Conservation (phyloP, 2,113 vertebrate genomes). For the Chitala chitala region DNA sequence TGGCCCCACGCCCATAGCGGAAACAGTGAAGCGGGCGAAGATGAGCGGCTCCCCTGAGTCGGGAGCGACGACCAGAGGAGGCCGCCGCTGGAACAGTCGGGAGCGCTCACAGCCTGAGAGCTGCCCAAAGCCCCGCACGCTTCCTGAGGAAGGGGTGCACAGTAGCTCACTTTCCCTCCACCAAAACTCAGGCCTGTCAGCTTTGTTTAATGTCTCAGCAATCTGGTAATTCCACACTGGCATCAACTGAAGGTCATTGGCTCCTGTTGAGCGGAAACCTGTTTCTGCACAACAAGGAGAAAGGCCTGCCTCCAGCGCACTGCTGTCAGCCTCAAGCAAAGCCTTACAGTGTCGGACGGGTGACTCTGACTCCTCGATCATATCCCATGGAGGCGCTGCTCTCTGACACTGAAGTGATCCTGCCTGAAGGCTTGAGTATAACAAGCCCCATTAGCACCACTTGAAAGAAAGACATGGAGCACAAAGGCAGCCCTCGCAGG, state of each 20-base stretch:
- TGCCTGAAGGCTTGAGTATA: too few relatives aligned
- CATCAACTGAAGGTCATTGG: neutral
- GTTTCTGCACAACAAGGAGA: neutral
- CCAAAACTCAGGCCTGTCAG: neutral
- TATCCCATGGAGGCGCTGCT: neutral
- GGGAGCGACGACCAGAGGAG: neutral
- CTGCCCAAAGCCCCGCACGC: neutral
- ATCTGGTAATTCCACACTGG: neutral
- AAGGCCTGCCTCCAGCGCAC: neutral
- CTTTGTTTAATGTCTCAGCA: neutral
- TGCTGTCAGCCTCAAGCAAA: neutral
- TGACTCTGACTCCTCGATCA: neutral
- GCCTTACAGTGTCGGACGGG: neutral
- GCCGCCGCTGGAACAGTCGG: neutral
- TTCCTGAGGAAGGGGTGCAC: constrained; percentile 9
- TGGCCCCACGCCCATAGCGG: neutral
- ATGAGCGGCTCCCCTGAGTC: neutral
- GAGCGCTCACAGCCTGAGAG: neutral
- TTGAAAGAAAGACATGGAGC: neutral
- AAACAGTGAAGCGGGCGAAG: neutral
- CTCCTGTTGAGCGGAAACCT: neutral
- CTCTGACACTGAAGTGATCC: too few relatives aligned
- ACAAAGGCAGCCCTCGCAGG: neutral
- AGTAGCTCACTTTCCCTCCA: neutral
- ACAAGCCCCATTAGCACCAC: too few relatives aligned